Conservation (phyloP, 2,797 vertebrate genomes). For the Arctocebus calabarensis region DNA sequence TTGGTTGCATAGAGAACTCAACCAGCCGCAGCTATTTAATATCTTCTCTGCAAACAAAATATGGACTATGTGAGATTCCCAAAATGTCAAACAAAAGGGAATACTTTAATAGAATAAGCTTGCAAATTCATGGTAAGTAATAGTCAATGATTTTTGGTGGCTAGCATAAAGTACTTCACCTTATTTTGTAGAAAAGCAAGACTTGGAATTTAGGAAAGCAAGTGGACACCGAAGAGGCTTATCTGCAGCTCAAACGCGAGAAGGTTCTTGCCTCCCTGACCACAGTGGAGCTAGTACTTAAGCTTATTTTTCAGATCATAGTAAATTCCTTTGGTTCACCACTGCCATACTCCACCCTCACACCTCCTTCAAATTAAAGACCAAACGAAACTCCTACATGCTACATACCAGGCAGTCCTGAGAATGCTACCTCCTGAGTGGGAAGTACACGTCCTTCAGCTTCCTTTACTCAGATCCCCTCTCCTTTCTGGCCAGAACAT, state of each 20-base stretch:
- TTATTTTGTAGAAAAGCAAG: background rate
- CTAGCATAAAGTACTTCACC: background rate
- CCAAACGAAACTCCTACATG: background rate
- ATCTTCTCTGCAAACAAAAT: slow-evolving; percentile 21
- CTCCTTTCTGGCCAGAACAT: background rate
- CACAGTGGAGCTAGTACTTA: background rate
- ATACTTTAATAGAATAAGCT: background rate
- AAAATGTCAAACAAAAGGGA: background rate
- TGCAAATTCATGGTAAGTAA: background rate
- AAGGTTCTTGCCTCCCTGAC: background rate
- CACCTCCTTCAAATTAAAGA: background rate
- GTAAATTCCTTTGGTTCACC: slow-evolving; percentile 33
- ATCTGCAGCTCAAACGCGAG: background rate
- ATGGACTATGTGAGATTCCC: background rate
- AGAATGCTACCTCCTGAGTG: background rate
- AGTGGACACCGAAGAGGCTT: background rate
- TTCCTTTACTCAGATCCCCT: background rate
- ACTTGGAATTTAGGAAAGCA: slow-evolving; percentile 1
- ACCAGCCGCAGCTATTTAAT: background rate
- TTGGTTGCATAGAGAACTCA: background rate
- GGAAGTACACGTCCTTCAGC: background rate
- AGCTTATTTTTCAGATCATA: slow-evolving; percentile 34
- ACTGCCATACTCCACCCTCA: background rate
- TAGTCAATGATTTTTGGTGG: background rate
- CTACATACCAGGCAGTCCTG: background rate